phyloP scores from a whole-genome alignment of 2,797 vertebrate genomes.

The Semotilus atromaculatus region DNA sequence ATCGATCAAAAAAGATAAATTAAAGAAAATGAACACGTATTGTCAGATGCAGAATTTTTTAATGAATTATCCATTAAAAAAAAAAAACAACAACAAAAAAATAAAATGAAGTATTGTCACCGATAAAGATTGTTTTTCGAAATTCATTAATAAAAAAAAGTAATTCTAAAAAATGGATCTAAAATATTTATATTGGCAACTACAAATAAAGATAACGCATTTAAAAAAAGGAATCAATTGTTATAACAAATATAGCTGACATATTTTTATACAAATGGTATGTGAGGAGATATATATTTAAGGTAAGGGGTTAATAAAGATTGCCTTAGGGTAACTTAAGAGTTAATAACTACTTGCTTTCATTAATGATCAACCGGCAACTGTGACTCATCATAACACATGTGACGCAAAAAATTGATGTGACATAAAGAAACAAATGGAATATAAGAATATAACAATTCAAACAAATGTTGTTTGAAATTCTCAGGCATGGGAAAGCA shows the following conservation, averaged over 20 bases:
- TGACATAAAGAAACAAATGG: not conserved
- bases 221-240: not conserved
- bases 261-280: not conserved
- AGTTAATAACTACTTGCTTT: not conserved
- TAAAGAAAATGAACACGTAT: not conserved
- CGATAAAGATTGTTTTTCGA: too few relatives aligned
- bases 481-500: slow-evolving; percentile 5
- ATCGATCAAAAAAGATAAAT: too few relatives aligned
- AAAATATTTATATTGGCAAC: not conserved
- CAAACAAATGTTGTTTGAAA: not conserved
- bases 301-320: not conserved
- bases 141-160: not conserved
- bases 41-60: not conserved
- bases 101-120: too few relatives aligned
- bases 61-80: not conserved
- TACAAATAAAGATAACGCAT: not conserved
- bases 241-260: not conserved
- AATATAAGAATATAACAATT: not conserved
- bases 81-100: too few relatives aligned
- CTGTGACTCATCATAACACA: not conserved
- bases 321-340: not conserved
- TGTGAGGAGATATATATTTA: not conserved
- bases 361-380: not conserved
- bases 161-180: not conserved
- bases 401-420: not conserved